phyloP scores from a whole-genome alignment of 2,888 invertebrate genomes.

The Hedya salicella region DNA sequence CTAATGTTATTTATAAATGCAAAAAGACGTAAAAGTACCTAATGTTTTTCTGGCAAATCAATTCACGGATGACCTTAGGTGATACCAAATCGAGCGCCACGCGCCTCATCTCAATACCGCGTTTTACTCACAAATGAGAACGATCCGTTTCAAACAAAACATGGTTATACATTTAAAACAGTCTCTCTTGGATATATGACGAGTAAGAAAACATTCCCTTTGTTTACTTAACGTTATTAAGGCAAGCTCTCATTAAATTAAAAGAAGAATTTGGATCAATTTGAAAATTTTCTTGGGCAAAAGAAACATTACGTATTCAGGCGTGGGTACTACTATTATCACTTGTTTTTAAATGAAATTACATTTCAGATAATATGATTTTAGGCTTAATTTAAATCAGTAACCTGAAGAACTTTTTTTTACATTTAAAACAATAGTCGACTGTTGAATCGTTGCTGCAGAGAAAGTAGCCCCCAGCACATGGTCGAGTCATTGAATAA shows the following conservation, averaged over 20 bases:
- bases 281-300: not conserved
- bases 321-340: too few relatives aligned
- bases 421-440: too few relatives aligned
- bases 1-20: not conserved
- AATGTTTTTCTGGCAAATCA: not conserved
- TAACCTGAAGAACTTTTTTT: too few relatives aligned
- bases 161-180: constrained; percentile 22
- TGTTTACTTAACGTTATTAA: constrained; percentile 27
- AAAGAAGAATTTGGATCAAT: not conserved
- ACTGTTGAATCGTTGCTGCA: too few relatives aligned
- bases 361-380: too few relatives aligned
- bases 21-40: not conserved
- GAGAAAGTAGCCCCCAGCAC: too few relatives aligned
- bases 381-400: too few relatives aligned
- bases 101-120: constrained; percentile 19
- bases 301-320: too few relatives aligned
- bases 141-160: constrained; percentile 27
- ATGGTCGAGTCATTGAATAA: too few relatives aligned
- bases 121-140: constrained; percentile 31
- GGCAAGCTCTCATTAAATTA: constrained; percentile 1
- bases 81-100: constrained; percentile 29
- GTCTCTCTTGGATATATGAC: not conserved
- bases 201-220: constrained; percentile 26
- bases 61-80: constrained; percentile 27
- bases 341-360: too few relatives aligned